Conservation (phyloP, 2,113 vertebrate species). For the Polyodon spathula region DNA sequence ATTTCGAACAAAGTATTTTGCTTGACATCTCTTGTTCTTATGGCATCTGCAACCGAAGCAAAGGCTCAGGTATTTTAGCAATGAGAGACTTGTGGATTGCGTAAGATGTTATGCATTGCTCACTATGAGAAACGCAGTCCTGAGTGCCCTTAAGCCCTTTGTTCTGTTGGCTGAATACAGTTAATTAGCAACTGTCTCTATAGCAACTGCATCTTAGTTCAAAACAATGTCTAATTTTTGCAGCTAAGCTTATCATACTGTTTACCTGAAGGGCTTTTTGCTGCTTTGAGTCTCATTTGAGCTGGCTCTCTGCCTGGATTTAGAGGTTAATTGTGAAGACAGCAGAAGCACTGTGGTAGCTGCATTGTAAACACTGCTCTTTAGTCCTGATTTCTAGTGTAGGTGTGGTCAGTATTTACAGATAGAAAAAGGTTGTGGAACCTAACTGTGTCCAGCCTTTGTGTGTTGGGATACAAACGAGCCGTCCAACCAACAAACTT, state of each 20-base stretch:
- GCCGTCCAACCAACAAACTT: too few species aligned
- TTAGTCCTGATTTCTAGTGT: background rate
- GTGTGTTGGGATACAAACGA: too few species aligned
- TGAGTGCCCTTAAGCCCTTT: slow-evolving; percentile 94
- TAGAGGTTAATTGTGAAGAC: slow-evolving; percentile 76
- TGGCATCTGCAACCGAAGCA: slow-evolving; percentile 61
- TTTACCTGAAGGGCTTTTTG: slow-evolving; percentile 95
- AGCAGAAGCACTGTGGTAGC: slow-evolving; percentile 59
- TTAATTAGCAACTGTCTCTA: slow-evolving; percentile 93
- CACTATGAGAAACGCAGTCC: slow-evolving; percentile 72
- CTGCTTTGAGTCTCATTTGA: slow-evolving; percentile 68
- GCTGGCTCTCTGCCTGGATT: slow-evolving; percentile 68
- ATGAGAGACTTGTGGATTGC: slow-evolving; percentile 70
- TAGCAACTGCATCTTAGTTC: slow-evolving; percentile 25
- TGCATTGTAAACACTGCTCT: slow-evolving; percentile 28
- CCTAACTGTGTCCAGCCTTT: too few species aligned
- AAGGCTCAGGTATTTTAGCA: slow-evolving; percentile 79
- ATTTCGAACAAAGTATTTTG: background rate
- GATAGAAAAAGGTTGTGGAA: too few species aligned
- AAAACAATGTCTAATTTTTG: slow-evolving; percentile 22
- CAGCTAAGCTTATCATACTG: slow-evolving; percentile 23
- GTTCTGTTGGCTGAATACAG: slow-evolving; percentile 93
- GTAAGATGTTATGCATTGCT: slow-evolving; percentile 72
- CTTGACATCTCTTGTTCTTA: slow-evolving; percentile 37
- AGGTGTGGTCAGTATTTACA: too few species aligned